Evolutionary conservation across 1,140 invertebrate species (phyloP).

Genomic region (Yoshiicerus persimilis): DNA sequence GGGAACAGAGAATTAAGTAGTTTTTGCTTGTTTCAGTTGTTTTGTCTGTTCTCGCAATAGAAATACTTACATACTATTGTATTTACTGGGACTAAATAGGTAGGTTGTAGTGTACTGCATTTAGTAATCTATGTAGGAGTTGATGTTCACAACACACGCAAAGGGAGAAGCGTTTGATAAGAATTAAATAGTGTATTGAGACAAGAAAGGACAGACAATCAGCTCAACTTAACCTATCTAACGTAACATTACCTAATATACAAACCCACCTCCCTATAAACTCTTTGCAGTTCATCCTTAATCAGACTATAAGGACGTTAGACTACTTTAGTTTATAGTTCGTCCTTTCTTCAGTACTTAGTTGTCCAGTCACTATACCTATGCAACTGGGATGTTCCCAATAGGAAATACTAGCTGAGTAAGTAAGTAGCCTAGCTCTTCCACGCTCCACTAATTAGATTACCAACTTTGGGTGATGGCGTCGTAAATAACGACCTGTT

Average conservation of each 20-base stretch:
- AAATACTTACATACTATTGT: no score
- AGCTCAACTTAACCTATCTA: background rate
- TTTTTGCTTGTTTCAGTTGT: background rate
- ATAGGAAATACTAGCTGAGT: background rate
- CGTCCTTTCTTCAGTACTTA: background rate
- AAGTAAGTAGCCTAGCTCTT: background rate
- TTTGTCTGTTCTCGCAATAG: background rate
- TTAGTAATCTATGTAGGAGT: background rate
- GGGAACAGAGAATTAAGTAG: background rate
- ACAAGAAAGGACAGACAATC: background rate
- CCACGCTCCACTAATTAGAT: background rate
- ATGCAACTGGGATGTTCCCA: background rate
- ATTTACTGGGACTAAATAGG: background rate
- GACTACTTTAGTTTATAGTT: background rate
- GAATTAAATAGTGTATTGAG: background rate
- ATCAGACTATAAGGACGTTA: no score
- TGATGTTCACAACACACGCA: background rate
- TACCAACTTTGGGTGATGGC: background rate
- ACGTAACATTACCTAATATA: background rate
- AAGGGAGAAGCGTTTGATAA: background rate
- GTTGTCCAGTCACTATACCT: no score
- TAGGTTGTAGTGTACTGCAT: background rate
- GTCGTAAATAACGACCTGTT: slow-evolving; percentile 8
- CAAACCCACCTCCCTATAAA: no score
- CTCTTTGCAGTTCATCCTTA: no score